A percentile compares a stretch with the other conserved stretches of the same genome.
phyloP scores from a whole-genome alignment of 2,113 vertebrate genomes.

The Archilochus colubris region DNA sequence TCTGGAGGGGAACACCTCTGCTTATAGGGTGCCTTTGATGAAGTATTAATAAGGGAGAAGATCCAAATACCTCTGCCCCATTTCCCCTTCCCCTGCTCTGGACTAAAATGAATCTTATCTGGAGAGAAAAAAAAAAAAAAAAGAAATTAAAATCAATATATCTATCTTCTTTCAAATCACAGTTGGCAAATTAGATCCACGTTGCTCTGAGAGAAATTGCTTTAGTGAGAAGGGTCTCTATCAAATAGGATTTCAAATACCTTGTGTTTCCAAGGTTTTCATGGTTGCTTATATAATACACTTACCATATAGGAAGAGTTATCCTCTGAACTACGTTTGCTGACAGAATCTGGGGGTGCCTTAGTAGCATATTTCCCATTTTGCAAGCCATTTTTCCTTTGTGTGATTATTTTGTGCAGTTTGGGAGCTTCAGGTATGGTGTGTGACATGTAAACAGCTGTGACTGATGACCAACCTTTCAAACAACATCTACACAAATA shows the following conservation, averaged over 20 bases:
- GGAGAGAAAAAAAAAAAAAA: neutral
- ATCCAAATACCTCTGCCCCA: neutral
- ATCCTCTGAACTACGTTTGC: neutral
- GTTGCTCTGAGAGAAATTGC: constrained; percentile 16
- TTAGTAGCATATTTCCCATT: neutral
- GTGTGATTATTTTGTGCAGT: neutral
- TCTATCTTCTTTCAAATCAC: neutral
- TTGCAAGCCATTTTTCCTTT: neutral
- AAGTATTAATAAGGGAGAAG: neutral
- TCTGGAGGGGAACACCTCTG: neutral
- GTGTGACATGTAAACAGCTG: neutral
- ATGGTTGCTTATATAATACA: neutral
- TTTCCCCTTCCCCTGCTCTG: neutral
- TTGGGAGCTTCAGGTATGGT: neutral
- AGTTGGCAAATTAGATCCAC: constrained; percentile 23
- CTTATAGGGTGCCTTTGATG: neutral
- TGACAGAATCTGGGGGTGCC: neutral
- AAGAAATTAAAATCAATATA: neutral
- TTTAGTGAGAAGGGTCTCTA: neutral
- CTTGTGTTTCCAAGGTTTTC: constrained; percentile 3
- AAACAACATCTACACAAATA: neutral
- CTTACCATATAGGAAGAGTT: neutral
- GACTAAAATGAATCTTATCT: neutral
- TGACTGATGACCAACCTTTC: neutral
- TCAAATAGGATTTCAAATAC: constrained; percentile 36